Conservation (phyloP, 2,888 invertebrate species). For the Chironomus riparius region DNA sequence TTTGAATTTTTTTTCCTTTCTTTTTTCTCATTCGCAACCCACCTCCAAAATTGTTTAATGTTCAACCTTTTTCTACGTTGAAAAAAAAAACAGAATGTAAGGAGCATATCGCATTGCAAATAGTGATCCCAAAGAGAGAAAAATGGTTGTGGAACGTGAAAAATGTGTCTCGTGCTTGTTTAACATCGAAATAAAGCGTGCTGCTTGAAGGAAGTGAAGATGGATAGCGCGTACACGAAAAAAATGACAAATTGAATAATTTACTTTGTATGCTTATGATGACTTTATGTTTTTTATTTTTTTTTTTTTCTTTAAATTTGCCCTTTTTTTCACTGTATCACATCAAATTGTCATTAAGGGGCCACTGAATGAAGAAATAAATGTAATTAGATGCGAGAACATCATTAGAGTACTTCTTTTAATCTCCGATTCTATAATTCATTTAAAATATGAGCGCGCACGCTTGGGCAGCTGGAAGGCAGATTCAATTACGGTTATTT, state of each 20-base stretch:
- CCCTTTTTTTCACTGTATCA: neutral
- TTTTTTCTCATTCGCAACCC: neutral
- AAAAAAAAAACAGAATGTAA: neutral
- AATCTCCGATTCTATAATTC: neutral
- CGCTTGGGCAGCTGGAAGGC: neutral
- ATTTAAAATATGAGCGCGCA: neutral
- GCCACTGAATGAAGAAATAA: neutral
- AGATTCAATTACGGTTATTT: slow-evolving; percentile 17
- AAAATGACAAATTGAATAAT: slow-evolving; percentile 25
- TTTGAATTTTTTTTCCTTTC: neutral
- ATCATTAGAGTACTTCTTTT: neutral
- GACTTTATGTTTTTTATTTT: slow-evolving; percentile 1
- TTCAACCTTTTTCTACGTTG: neutral
- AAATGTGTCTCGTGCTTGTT: slow-evolving; percentile 6
- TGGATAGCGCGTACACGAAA: neutral
- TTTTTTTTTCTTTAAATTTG: neutral
- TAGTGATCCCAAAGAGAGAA: neutral
- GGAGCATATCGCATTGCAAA: neutral
- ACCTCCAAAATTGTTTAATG: neutral
- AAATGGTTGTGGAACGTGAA: neutral
- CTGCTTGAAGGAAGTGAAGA: neutral
- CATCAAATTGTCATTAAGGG: slow-evolving; percentile 23
- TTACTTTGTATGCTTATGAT: slow-evolving; percentile 11
- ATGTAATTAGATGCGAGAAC: slow-evolving; percentile 18
- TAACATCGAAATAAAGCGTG: neutral